Evolutionary conservation across 1,140 invertebrate species (phyloP).

Genomic region (Hypothenemus hampei): DNA sequence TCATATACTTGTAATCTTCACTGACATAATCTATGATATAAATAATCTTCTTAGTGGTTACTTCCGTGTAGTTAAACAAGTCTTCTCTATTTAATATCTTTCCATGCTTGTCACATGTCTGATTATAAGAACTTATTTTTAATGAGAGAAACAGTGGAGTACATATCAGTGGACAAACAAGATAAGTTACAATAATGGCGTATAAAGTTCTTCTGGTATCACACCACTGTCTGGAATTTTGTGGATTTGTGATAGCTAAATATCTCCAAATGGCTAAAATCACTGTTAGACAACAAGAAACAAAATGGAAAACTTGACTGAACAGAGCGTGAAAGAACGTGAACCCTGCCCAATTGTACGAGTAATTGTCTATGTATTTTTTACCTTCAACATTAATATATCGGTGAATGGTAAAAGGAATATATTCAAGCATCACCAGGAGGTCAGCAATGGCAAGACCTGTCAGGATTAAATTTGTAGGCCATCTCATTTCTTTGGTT

Average conservation of each 20-base stretch:
- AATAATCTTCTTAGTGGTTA: constrained; percentile 46
- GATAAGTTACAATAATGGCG: constrained; percentile 73
- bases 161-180: constrained; percentile 78
- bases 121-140: constrained; percentile 49
- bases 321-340: constrained; percentile 82
- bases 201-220: constrained; percentile 62
- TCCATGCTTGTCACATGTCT: constrained; percentile 50
- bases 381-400: constrained; percentile 60
- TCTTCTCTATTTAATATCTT: constrained; percentile 22
- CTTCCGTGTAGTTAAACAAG: constrained; percentile 23
- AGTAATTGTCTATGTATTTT: constrained; percentile 56
- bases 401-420: constrained; percentile 80
- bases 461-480: constrained; percentile 80
- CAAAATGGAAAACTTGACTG: constrained; percentile 80
- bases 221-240: constrained; percentile 72
- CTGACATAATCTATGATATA: constrained; percentile 31
- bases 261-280: constrained; percentile 90
- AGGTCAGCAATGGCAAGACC: constrained; percentile 88
- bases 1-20: constrained; percentile 50
- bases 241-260: constrained; percentile 75
- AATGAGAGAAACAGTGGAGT: constrained; percentile 77
- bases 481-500: constrained; percentile 69
- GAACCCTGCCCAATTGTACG: constrained; percentile 75
- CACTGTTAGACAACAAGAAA: constrained; percentile 88
- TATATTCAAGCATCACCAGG: constrained; percentile 90